Percentiles rank a stretch among this genome's conserved stretches.
Evolutionary conservation across 2,113 vertebrate genomes (phyloP).

Genomic region (Panthera uncia): DNA sequence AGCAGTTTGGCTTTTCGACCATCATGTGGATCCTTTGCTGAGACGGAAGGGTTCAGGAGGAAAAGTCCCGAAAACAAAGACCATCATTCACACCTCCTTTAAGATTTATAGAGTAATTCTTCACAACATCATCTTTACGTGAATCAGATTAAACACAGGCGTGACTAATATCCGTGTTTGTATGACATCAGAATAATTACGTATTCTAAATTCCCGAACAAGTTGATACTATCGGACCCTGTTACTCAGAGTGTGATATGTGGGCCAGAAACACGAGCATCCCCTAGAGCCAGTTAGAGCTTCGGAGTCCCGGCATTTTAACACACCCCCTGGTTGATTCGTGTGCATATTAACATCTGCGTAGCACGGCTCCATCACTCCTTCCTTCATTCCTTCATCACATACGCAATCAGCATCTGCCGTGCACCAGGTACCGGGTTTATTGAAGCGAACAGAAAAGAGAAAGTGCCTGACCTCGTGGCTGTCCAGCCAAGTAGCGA

Average conservation of each 20-base stretch:
- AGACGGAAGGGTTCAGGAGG: constrained; percentile 27
- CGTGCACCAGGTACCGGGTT: neutral
- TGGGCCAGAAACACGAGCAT: neutral
- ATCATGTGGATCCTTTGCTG: constrained; percentile 1
- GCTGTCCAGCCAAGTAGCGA: too few relatives aligned
- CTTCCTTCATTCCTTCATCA: neutral
- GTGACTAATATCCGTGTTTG: neutral
- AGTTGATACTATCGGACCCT: neutral
- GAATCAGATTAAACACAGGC: constrained; percentile 58
- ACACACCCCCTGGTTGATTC: neutral
- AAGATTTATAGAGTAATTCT: constrained; percentile 56
- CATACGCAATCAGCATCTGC: neutral
- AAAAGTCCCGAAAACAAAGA: constrained; percentile 76
- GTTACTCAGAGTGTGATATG: neutral
- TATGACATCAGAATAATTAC: neutral
- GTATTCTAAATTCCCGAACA: neutral
- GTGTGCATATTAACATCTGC: neutral
- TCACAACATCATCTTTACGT: constrained; percentile 35
- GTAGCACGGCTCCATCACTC: fast-evolving
- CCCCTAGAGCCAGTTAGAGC: neutral
- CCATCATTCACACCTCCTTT: constrained; percentile 69
- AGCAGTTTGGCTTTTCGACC: constrained; percentile 41
- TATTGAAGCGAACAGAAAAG: neutral
- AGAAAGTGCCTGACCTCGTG: fast-evolving
- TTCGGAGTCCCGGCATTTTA: neutral